Evolutionary conservation across 2,113 vertebrate species (phyloP), one percentile per base, ranked within the genome.

Genomic region (Lucifuga dentata): DNA sequence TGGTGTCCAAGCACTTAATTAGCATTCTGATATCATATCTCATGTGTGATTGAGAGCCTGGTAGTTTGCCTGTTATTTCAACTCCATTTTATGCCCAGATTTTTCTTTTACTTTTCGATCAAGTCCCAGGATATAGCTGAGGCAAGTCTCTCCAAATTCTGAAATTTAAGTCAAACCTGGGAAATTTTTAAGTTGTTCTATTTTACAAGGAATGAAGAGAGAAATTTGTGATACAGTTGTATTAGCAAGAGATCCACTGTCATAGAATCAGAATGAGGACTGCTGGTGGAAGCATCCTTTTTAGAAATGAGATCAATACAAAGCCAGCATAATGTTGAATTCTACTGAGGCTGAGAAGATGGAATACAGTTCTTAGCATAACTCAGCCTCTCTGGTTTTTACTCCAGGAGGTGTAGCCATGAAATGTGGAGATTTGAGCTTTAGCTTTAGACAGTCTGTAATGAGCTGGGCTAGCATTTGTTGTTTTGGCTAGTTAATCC

Each of bases 361-460:
- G n/a, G n/a, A n/a, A n/a, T n/a, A n/a, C n/a, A n/a, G n/a, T n/a
- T 32, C 55, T 78, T 50, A 63, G 68, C 56, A 62, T 17, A 62
- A 67, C 15, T 19, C 17, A 11, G 43, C 19, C 41, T 55, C 21
- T 13, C 36, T 17, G n/a, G 55, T 46, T 33, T 57, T 15, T 39
- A 10, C n/a, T 41, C 11, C 33, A 29, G 26, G 26, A 29, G 8
- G 45, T 24, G 19, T 12, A 36, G 15, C 29, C 40, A 23, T 15
- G 29, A 19, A 8, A 63, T 35, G 26, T 56, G 4, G 24, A 40
- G 49, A n/a, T 10, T 11, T 21, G 12, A 44, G 11, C 29, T 61
- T 45, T 11, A 36, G n/a, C 46, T 50, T 13, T 6, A 11, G 20
- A 19, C 11, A 11, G 21, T 10, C 8, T 58, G 16, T 35, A 50